A percentile compares a stretch with the other conserved stretches of the same genome.
Conservation (phyloP, 2,888 invertebrate genomes). For the Lasioglossum lativentre region DNA sequence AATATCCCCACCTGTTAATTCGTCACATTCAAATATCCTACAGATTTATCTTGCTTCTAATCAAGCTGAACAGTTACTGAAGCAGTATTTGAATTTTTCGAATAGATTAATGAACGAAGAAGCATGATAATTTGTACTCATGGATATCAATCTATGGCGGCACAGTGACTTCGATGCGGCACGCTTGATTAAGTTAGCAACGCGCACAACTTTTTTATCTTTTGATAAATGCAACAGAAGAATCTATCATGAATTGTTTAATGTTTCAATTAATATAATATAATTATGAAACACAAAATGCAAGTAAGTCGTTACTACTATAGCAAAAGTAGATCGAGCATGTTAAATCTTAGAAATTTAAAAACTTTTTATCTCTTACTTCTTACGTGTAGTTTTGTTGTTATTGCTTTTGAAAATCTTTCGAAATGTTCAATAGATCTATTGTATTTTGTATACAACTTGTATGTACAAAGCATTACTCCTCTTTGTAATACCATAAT, state of each 20-base stretch:
- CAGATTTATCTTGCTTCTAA: background rate
- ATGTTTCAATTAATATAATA: slow-evolving; percentile 11
- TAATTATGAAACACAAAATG: slow-evolving; percentile 5
- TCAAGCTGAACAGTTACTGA: background rate
- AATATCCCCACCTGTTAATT: slow-evolving; percentile 27
- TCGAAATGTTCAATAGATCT: background rate
- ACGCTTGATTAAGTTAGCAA: background rate
- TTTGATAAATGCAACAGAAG: slow-evolving; percentile 18
- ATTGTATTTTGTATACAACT: background rate
- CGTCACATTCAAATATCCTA: background rate
- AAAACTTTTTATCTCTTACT: background rate
- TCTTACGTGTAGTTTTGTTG: background rate
- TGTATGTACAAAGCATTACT: background rate
- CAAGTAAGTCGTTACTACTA: slow-evolving; percentile 12
- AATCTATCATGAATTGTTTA: background rate
- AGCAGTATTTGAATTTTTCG: background rate
- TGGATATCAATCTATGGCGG: background rate
- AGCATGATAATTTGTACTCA: background rate
- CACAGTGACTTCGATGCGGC: background rate
- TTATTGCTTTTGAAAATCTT: background rate
- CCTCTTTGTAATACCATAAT: background rate
- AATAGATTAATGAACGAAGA: background rate
- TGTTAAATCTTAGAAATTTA: background rate
- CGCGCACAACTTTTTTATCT: background rate
- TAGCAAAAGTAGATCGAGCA: background rate